phyloP scores from a whole-genome alignment of 2,113 vertebrate species.

The Protobothrops mucrosquamatus region DNA sequence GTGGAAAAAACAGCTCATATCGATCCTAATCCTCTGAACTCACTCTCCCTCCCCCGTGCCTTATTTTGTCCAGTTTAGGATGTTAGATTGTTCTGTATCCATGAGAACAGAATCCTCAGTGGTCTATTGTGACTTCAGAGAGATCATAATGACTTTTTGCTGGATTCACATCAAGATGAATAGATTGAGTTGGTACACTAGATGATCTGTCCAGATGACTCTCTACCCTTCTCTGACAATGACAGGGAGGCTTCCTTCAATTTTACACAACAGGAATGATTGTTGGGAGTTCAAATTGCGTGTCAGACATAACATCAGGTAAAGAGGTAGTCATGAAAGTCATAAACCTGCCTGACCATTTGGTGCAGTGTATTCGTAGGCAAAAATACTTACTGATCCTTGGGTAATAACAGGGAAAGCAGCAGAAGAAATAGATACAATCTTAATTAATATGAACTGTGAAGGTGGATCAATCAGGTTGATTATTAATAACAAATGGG shows the following conservation, averaged over 20 bases:
- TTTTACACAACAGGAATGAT: neutral
- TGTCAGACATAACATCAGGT: neutral
- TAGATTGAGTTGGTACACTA: neutral
- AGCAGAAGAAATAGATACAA: neutral
- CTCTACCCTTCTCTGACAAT: neutral
- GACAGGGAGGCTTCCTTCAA: neutral
- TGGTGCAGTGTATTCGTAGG: neutral
- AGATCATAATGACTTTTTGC: neutral
- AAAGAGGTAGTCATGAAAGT: neutral
- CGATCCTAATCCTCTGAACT: neutral
- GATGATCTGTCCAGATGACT: neutral
- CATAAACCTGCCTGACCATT: neutral
- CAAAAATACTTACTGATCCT: neutral
- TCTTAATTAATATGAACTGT: neutral
- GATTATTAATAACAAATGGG: neutral
- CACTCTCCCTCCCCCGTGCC: neutral
- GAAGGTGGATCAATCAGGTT: neutral
- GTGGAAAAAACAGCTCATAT: neutral
- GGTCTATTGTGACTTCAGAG: neutral
- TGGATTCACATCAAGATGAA: neutral
- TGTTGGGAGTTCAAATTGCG: neutral
- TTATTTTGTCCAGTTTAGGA: neutral
- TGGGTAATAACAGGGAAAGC: neutral
- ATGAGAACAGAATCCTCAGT: neutral
- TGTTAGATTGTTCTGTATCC: neutral